Evolutionary conservation across 2,797 vertebrate species (phyloP).

Genomic region (Syndactyla subalaris): DNA sequence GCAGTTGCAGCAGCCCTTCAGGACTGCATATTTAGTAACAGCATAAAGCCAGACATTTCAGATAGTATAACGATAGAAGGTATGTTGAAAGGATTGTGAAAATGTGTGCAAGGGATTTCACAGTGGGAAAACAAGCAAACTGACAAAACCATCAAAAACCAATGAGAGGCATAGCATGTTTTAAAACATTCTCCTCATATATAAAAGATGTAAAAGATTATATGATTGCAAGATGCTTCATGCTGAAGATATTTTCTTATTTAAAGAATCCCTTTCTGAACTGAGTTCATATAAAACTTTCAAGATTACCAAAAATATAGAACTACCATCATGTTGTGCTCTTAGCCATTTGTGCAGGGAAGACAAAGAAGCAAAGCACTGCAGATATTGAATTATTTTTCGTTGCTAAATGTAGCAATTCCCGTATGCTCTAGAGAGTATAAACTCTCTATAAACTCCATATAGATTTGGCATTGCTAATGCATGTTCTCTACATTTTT

Average conservation of each 20-base stretch:
- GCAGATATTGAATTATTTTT: not conserved
- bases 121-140: slow-evolving; percentile 5
- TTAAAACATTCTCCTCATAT: slow-evolving; percentile 10
- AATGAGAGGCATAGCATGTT: not conserved
- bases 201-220: slow-evolving; percentile 10
- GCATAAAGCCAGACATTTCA: slow-evolving; percentile 12
- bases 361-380: not conserved
- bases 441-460: not conserved
- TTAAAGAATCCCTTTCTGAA: slow-evolving; percentile 1
- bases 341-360: not conserved
- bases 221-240: not conserved
- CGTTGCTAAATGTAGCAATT: not conserved
- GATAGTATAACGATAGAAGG: not conserved
- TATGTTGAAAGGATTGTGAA: slow-evolving; percentile 14
- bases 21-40: slow-evolving; percentile 19
- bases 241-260: not conserved
- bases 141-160: slow-evolving; percentile 32
- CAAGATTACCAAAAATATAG: not conserved
- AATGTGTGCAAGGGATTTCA: not conserved
- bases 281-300: not conserved
- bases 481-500: not conserved
- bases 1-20: slow-evolving; percentile 23
- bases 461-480: not conserved
- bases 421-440: not conserved
- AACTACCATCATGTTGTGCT: not conserved